A percentile compares a stretch with the other conserved stretches of the same genome.
Conservation (phyloP, 2,888 invertebrate species). For the Rotaria socialis region DNA sequence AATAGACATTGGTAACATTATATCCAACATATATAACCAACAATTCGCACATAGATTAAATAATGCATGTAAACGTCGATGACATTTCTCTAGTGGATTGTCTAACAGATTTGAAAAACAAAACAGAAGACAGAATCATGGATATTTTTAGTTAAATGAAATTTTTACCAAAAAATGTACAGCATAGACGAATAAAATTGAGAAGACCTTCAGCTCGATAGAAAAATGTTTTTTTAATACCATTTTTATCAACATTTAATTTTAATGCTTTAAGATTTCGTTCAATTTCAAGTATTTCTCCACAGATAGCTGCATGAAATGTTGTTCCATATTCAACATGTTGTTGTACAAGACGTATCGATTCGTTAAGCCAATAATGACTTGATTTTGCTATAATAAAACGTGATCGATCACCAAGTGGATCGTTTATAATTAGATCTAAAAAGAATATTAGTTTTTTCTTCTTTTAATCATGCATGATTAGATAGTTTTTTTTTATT, state of each 20-base stretch:
- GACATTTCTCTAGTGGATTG: not conserved
- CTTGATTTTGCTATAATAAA: not conserved
- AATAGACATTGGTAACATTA: not conserved
- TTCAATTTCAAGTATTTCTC: not conserved
- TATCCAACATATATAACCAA: constrained; percentile 8
- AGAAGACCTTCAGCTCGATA: not conserved
- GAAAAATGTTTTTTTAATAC: not conserved
- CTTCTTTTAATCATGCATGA: too few species aligned
- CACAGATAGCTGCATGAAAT: not conserved
- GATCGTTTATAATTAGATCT: not conserved
- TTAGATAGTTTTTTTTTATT: not conserved
- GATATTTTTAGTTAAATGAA: not conserved
- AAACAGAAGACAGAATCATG: too few species aligned
- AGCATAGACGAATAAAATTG: not conserved
- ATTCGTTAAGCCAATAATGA: not conserved
- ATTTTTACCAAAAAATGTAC: not conserved
- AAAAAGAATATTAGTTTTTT: not conserved
- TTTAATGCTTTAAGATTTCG: not conserved
- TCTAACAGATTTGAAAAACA: not conserved
- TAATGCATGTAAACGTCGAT: constrained; percentile 2
- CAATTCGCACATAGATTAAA: constrained; percentile 6
- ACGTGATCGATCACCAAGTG: not conserved
- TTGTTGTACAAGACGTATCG: not conserved
- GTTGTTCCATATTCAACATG: not conserved
- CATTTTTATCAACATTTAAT: not conserved